phyloP scores from a whole-genome alignment of 2,797 vertebrate species.

The Pipistrellus kuhlii region DNA sequence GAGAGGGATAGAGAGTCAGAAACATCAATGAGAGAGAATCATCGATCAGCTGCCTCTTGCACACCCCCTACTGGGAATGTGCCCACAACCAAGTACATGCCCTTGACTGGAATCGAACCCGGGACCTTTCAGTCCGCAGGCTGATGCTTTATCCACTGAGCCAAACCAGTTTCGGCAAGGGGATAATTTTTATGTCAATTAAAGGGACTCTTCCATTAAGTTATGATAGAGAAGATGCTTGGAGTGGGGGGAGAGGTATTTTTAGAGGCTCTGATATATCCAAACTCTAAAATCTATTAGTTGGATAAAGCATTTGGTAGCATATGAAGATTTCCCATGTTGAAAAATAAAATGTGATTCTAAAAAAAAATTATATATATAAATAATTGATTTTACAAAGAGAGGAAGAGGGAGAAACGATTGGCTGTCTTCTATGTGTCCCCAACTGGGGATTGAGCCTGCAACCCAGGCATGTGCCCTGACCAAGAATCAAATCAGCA shows the following conservation, averaged over 20 bases:
- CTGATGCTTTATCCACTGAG: too few species aligned
- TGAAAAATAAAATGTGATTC: constrained; percentile 1
- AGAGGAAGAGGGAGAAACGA: not conserved
- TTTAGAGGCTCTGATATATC: constrained; percentile 45
- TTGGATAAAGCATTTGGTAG: constrained; percentile 13
- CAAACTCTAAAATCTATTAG: not conserved
- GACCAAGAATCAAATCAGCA: not conserved
- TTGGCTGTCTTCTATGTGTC: not conserved
- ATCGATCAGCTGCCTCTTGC: too few species aligned
- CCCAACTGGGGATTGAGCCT: not conserved
- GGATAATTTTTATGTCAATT: constrained; percentile 35
- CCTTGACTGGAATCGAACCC: too few species aligned
- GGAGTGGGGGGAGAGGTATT: not conserved
- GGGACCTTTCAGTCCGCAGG: too few species aligned
- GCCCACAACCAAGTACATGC: too few species aligned
- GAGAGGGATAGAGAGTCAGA: too few species aligned
- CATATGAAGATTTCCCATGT: not conserved
- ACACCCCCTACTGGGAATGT: too few species aligned
- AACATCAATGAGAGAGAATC: too few species aligned
- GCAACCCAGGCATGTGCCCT: not conserved
- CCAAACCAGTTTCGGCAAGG: too few species aligned
- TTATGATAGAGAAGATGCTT: constrained; percentile 47
- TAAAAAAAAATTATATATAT: not conserved
- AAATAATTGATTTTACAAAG: not conserved
- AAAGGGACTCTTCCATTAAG: constrained; percentile 2